Conservation (phyloP, 1,140 invertebrate genomes). For the Sycobia sp. region DNA sequence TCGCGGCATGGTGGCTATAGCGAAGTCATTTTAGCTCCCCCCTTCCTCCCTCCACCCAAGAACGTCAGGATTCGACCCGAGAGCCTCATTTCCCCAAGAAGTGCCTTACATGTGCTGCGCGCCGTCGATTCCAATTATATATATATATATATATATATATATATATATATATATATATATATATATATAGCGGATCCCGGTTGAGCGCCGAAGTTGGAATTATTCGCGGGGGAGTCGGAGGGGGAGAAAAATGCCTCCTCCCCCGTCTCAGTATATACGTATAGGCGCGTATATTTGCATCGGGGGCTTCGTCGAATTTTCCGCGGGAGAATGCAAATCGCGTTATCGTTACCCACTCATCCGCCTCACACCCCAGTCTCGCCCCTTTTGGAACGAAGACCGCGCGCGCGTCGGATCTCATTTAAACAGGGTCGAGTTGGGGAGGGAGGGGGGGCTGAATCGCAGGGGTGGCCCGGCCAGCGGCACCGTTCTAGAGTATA, state of each 20-base stretch:
- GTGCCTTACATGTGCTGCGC: background rate
- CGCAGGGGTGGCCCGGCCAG: background rate
- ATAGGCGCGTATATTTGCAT: background rate
- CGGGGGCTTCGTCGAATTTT: no score
- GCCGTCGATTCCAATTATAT: slow-evolving; percentile 5
- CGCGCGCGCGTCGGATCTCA: slow-evolving; percentile 15
- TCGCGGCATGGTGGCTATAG: no score
- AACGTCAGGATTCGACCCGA: slow-evolving; percentile 9
- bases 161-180: no score
- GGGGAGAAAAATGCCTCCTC: background rate
- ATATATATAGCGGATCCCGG: background rate
- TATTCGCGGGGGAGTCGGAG: background rate
- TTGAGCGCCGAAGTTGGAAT: slow-evolving; percentile 6
- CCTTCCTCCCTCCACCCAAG: no score
- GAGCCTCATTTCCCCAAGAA: slow-evolving; percentile 16
- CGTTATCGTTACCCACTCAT: slow-evolving; percentile 3
- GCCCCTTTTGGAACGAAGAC: slow-evolving; percentile 6
- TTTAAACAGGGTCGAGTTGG: background rate
- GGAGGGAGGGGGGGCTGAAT: background rate
- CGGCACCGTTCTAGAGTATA: no score
- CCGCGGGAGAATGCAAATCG: slow-evolving; percentile 14
- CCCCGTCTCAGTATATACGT: background rate
- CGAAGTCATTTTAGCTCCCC: no score
- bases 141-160: no score
- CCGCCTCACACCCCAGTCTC: no score